Base-by-base conservation (phyloP, 2,888 invertebrate species). In the Sarcophaga caerulescens region DNA sequence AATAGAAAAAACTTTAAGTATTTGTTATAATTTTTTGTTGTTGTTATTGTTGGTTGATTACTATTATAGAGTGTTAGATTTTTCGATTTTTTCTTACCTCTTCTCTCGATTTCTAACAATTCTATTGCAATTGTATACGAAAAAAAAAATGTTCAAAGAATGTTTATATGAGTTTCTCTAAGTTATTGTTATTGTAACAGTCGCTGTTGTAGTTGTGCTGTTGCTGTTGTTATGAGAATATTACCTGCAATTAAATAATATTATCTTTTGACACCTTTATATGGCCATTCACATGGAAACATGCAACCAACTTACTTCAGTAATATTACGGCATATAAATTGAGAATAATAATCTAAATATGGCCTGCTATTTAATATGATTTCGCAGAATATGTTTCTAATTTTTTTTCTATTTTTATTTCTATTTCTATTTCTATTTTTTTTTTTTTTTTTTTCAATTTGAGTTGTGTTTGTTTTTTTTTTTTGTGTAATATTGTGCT, bases 241-340 rank as follows among this genome's bases (percentile, higher is more conserved):
- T 83, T 86, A 81, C 74, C 69, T 57, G 74, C 75, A 84, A 86
- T 86, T 86, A 84, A 84, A 86, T 86, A 84, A 75, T 78, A 75
- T 75, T 84, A 86, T 81, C 83, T 86, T 84, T 81, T 81, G 83
- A 86, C 86, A 84, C 77, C 81, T 81, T 71, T 84, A 74, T 77
- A 81, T 60, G 75, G 84, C 73, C 79, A 59, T 45, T 19, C 19
- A 76, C 63, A 74, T 69, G 23, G 44, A 52, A 66, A 60, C 81
- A 84, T 81, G 81, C 81, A 70, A 78, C 84, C 35, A 11, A 12
- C n/a, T 35, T 21, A 63, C 62, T 57, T 75, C 65, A 79, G 60
- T 74, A 79, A 75, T 52, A 52, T 74, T 79, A 74, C 57, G 21
- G n/a, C 45, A 73, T 59, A 70, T 63, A 57, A n/a, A 57, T n/a